A percentile compares a stretch with the other conserved stretches of the same genome.
Conservation (phyloP, 1,140 invertebrate species). For the Dinoponera quadriceps region DNA sequence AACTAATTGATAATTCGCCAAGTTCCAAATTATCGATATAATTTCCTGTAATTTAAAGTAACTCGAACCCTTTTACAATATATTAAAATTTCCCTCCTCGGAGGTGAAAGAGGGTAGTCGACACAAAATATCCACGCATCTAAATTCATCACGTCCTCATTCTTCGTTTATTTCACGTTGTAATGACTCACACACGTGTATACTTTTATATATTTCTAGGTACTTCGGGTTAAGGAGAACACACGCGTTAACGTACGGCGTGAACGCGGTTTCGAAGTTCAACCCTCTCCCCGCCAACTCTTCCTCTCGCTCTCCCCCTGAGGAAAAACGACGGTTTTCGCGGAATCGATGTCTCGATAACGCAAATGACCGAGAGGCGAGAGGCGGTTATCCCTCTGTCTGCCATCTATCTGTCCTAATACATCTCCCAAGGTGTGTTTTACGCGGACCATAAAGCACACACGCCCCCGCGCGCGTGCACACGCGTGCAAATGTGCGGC, state of each 20-base stretch:
- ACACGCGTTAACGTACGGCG: background rate
- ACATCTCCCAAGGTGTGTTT: conserved; percentile 63
- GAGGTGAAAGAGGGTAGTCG: too few relatives aligned
- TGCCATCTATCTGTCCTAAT: conserved; percentile 63
- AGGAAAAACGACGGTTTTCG: conserved; percentile 63
- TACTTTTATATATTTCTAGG: too few relatives aligned
- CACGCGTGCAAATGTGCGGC: conserved; percentile 14
- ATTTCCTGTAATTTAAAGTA: too few relatives aligned
- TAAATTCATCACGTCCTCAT: too few relatives aligned
- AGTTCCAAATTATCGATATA: too few relatives aligned
- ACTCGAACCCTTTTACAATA: too few relatives aligned
- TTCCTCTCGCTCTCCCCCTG: background rate
- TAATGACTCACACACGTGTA: too few relatives aligned
- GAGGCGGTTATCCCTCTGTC: conserved; percentile 39
- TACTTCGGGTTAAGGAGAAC: background rate
- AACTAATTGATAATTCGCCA: too few relatives aligned
- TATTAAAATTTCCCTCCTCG: too few relatives aligned
- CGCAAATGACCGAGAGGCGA: conserved; percentile 66
- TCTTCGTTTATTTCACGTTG: too few relatives aligned
- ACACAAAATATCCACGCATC: too few relatives aligned
- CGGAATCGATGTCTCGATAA: conserved; percentile 74
- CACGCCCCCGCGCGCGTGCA: conserved; percentile 65
- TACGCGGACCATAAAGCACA: conserved; percentile 75
- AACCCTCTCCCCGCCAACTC: background rate
- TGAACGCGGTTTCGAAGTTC: background rate